These are phyloP conservation scores for Montipora cactus DNA, from an alignment of 64 coral and sea anemone species.

Conservation along the genomic window DNA sequence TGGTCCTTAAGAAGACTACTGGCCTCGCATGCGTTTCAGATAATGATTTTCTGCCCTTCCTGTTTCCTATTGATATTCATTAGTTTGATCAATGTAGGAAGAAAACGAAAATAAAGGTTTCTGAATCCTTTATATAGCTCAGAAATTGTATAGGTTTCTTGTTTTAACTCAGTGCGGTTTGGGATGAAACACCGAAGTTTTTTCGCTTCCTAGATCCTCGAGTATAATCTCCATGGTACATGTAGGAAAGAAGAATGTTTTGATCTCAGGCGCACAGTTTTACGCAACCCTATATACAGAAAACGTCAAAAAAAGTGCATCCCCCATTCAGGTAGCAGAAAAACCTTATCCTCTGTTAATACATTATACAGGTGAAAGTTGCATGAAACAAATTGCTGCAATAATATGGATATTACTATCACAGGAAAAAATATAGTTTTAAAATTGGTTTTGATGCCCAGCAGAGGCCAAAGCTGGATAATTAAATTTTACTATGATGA, in stretches of 20 bases:
- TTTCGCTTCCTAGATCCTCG: neutral
- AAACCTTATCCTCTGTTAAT: neutral
- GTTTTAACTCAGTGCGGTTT: neutral
- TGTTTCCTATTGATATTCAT: neutral
- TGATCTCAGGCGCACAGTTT: neutral
- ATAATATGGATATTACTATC: neutral
- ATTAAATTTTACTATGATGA: neutral
- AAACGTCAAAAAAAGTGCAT: neutral
- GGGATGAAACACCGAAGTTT: neutral
- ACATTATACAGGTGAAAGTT: neutral
- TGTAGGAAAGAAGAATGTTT: neutral
- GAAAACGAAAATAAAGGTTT: too few relatives aligned
- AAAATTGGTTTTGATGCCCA: neutral
- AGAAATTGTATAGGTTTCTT: neutral
- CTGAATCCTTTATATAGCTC: neutral
- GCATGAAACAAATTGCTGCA: neutral
- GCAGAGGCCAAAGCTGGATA: neutral
- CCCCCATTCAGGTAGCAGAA: too few relatives aligned
- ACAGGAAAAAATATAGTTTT: neutral
- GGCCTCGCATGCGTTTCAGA: neutral
- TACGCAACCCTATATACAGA: neutral
- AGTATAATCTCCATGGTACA: conserved; percentile 7
- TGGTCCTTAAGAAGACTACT: neutral
- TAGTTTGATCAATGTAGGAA: neutral
- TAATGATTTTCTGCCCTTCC: neutral